Conservation (phyloP, 2,888 invertebrate species). For the Itoplectis maculator region DNA sequence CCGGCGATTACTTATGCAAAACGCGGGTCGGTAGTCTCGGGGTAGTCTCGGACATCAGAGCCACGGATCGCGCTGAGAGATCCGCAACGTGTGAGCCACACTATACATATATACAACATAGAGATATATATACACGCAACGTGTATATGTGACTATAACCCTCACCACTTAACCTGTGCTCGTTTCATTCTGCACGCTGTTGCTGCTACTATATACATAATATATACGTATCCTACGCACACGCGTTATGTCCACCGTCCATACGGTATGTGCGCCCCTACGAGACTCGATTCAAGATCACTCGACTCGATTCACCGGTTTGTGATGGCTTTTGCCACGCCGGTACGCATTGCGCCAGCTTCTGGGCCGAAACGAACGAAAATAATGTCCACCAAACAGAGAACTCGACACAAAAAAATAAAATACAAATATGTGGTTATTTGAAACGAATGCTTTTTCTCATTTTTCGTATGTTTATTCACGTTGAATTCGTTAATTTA, state of each 20-base stretch:
- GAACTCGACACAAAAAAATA: too few relatives aligned
- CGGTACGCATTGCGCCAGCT: too few relatives aligned
- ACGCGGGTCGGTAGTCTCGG: conserved; percentile 7
- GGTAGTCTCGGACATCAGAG: neutral
- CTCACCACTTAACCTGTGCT: neutral
- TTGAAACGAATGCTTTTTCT: too few relatives aligned
- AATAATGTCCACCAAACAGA: neutral
- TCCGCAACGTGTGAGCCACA: neutral
- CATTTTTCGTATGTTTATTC: too few relatives aligned
- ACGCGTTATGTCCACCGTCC: neutral
- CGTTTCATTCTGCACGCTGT: neutral
- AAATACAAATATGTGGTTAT: too few relatives aligned
- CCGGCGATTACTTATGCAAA: conserved; percentile 25
- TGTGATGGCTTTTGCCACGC: neutral
- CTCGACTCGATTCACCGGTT: conserved; percentile 21
- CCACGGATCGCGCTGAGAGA: conserved; percentile 12
- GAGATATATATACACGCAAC: too few relatives aligned
- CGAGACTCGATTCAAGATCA: conserved; percentile 32
- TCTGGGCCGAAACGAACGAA: neutral
- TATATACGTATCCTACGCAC: neutral
- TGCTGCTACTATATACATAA: neutral
- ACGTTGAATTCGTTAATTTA: too few relatives aligned
- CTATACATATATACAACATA: too few relatives aligned
- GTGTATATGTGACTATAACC: too few relatives aligned
- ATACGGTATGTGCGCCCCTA: neutral